These are phyloP conservation scores for Cuculus canorus DNA, from an alignment of 2,797 vertebrate genomes.

Conservation along the genomic window DNA sequence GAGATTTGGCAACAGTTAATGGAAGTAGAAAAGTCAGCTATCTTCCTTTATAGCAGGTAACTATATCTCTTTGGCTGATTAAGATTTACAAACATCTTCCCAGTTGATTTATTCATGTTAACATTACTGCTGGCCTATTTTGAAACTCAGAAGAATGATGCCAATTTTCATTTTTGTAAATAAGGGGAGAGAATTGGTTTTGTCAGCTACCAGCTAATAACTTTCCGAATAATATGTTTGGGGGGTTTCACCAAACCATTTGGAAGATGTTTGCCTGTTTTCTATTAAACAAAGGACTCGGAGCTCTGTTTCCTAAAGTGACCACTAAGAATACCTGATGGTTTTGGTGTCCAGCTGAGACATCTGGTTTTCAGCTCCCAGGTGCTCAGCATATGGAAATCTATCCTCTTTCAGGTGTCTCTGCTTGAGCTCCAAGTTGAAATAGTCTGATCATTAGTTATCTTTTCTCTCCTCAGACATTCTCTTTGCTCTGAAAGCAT, in stretches of 20 bases:
- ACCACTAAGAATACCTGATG: neutral
- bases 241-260: neutral
- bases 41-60: constrained; percentile 60
- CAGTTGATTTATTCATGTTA: constrained; percentile 38
- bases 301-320: neutral
- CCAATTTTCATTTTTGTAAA: constrained; percentile 30
- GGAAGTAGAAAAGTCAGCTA: constrained; percentile 50
- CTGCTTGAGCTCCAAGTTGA: neutral
- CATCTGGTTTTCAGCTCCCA: neutral
- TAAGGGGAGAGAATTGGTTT: neutral
- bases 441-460: neutral
- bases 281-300: neutral
- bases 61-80: constrained; percentile 20
- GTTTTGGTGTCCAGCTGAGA: neutral
- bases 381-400: neutral
- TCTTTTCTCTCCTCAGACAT: constrained; percentile 8
- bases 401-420: neutral
- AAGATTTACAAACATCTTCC: constrained; percentile 46
- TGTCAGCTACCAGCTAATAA: constrained; percentile 44
- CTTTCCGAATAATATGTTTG: neutral
- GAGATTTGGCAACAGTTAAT: constrained; percentile 48
- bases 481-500: neutral
- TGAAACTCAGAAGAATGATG: constrained; percentile 19
- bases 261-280: neutral
- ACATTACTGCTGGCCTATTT: constrained; percentile 14